Evolutionary conservation across 2,888 invertebrate genomes (phyloP), one percentile per base, ranked within the genome.

Genomic region (Glyphotaelius pellucidus): DNA sequence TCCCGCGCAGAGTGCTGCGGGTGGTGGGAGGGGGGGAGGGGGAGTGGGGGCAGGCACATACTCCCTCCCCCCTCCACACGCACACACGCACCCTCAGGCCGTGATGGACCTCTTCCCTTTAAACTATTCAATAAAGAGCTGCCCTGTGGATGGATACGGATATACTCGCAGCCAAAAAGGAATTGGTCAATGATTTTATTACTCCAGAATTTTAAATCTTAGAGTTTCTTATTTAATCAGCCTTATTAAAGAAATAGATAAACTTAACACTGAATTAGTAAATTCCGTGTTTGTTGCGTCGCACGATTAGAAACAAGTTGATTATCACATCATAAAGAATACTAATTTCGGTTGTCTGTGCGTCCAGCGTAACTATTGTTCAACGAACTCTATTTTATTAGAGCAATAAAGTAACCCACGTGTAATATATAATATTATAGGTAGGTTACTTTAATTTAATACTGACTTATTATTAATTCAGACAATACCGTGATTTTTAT

Each of bases 101-200:
- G 52, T 47, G 31, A 14, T 67, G 52, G 67, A 88, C 88, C 67
- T 52, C 4, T 35, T 25, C 35, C 31, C 80, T 89, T 79, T 35
- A 89, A 35, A 32, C 88, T 38, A 89, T 79, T 89, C 80, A 80
- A 89, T 25, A 79, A 35, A 14, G 80, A 80, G 14, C 42, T 38
- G 52, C 1, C 86, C 52, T 52, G 32, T 52, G 67, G 5, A 52
- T 67, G n/a, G n/a, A n/a, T n/a, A n/a, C 15, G 52, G 47, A 87
- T 87, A 31, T 30, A 67, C 87, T 87, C 30, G n/a, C 31, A 47
- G 30, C 42, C 19, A 19, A 30, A 30, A 52, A n/a, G 47, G 19
- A 84, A 84, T 84, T 84, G 30, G 35, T 25, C 11, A 84, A 32
- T 25, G 84, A 84, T 84, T 84, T 19, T 67, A 25, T 67, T 67